phyloP scores from a whole-genome alignment of 35 echinoderm and acorn worm species.

The Hemicentrotus pulcherrimus region DNA sequence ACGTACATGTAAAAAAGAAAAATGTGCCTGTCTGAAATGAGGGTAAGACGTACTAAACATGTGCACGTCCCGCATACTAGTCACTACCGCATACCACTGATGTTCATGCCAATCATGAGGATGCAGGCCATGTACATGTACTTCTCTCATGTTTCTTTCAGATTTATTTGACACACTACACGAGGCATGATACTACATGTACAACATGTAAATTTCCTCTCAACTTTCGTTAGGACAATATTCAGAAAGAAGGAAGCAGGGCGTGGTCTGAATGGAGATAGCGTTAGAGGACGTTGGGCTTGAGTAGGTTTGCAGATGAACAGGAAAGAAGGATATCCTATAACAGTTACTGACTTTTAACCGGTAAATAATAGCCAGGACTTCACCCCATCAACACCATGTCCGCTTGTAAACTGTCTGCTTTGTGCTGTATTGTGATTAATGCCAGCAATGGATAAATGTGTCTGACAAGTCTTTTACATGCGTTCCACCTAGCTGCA shows the following conservation, averaged over 20 bases:
- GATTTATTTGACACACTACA: too few relatives aligned
- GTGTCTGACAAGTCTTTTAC: too few relatives aligned
- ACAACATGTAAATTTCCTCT: too few relatives aligned
- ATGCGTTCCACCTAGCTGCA: background rate
- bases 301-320: background rate
- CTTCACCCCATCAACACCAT: background rate
- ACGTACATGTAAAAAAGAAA: background rate
- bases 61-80: background rate
- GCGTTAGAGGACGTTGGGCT: background rate
- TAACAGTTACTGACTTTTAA: conserved; percentile 15
- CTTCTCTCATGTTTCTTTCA: too few relatives aligned
- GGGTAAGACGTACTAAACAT: background rate
- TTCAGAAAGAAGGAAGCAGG: background rate
- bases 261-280: background rate
- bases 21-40: background rate
- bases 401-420: background rate
- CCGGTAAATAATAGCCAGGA: background rate
- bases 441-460: too few relatives aligned
- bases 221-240: background rate
- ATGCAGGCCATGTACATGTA: background rate
- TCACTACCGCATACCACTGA: background rate
- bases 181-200: too few relatives aligned
- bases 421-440: too few relatives aligned
- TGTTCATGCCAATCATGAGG: background rate
- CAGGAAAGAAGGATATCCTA: conserved; percentile 46